Base-by-base conservation (phyloP, 2,797 vertebrate genomes). In the Rhinogobio ventralis region DNA sequence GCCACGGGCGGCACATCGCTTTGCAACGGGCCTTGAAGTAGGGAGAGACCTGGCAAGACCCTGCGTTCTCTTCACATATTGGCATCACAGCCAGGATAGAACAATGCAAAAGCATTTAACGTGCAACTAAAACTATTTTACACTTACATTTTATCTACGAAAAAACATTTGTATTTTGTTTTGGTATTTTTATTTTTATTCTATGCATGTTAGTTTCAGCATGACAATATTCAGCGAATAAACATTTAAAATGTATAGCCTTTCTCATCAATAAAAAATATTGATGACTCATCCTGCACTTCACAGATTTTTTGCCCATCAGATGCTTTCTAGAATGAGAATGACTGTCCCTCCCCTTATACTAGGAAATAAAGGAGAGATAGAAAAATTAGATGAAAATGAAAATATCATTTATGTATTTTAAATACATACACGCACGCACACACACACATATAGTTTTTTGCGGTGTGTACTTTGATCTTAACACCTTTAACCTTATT, bases 1-100 rank as follows among this genome's bases (percentile, higher is more conserved):
- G 88, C 60, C 7, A 78, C 49, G 15, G 53, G 81, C 82, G 85
- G 67, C 74, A 23, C 72, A 90, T 93, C 90, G 84, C 91, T 66
- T 85, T 83, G 91, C 85, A 89, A 92, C 87, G 3, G 25, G 17
- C 83, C 76, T 80, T 87, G 45, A 83, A 88, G 89, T 82, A 89
- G 82, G 78, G 30, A 23, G 42, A 64, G 25, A 49, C 60, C 42
- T 85, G 88, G 73, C 83, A 80, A 68, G 45, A 81, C 71, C 73
- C 82, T 78, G 57, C 53, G 45, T 81, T 71, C 25, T 28, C 8
- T 74, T 82, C 15, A 72, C 79, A 76, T 23, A 28, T 19, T 25
- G 67, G 42, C 30, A 55, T 64, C 20, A 80, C 45, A 68, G 60
- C 71, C 46, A 85, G 49, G 49, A 83, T 76, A 80, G 33, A 53